Conservation (phyloP, 2,113 vertebrate genomes). For the Plotosus lineatus region DNA sequence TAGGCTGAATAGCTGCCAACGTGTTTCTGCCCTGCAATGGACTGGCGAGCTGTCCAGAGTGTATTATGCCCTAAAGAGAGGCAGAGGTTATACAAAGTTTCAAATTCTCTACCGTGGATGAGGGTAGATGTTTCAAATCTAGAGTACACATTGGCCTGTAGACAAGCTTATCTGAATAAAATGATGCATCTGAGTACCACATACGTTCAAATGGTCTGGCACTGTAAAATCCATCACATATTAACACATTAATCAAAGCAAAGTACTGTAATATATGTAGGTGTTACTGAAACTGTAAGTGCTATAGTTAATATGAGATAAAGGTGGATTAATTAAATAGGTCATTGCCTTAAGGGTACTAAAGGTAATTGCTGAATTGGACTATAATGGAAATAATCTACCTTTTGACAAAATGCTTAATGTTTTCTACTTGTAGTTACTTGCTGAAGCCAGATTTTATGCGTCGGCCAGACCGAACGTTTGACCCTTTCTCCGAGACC, state of each 20-base stretch:
- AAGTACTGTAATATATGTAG: constrained; percentile 19
- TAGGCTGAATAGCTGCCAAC: too few relatives aligned
- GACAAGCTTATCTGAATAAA: too few relatives aligned
- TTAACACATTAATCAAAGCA: constrained; percentile 38
- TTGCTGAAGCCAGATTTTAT: constrained; percentile 89
- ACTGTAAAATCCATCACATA: constrained; percentile 26
- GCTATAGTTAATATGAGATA: constrained; percentile 32
- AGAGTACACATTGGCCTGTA: neutral
- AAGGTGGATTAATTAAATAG: constrained; percentile 41
- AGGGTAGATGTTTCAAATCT: neutral
- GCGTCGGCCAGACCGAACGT: constrained; percentile 82
- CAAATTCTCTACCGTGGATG: neutral
- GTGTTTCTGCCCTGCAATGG: too few relatives aligned
- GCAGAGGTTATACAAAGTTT: neutral
- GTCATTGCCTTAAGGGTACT: constrained; percentile 40
- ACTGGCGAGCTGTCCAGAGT: too few relatives aligned
- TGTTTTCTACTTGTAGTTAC: constrained; percentile 66
- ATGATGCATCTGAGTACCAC: too few relatives aligned
- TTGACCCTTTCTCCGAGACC: constrained; percentile 89
- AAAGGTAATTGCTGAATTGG: constrained; percentile 1
- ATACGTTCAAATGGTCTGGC: neutral
- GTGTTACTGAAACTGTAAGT: constrained; percentile 17
- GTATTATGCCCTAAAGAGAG: neutral
- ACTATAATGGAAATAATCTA: constrained; percentile 4
- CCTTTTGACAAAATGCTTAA: neutral